Percentiles rank a stretch among this genome's conserved stretches.
These are phyloP conservation scores for Sinopyrophorus schimmeli DNA, from an alignment of 2,888 invertebrate genomes.

Conservation along the genomic window DNA sequence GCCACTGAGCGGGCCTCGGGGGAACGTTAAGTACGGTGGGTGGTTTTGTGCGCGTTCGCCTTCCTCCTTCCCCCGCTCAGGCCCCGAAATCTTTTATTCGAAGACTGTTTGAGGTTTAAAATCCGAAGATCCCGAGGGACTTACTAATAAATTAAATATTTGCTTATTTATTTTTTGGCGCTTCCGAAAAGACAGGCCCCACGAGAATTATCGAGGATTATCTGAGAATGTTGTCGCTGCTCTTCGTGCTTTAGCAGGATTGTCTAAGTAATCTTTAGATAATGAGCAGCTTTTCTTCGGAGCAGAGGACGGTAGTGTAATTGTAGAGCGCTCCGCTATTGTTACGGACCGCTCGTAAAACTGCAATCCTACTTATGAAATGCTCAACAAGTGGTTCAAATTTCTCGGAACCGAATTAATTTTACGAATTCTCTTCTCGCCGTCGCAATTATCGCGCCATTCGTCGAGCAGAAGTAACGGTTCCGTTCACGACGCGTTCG, in stretches of 20 bases:
- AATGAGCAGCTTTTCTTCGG: conserved; percentile 42
- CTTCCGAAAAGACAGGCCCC: conserved; percentile 2
- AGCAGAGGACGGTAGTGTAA: conserved; percentile 38
- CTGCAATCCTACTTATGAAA: conserved; percentile 31
- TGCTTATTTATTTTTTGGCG: conserved; percentile 1
- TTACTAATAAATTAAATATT: conserved; percentile 10
- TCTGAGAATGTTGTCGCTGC: conserved; percentile 33
- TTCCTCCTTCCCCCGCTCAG: no score
- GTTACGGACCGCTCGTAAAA: conserved; percentile 41
- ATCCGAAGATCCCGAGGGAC: neutral
- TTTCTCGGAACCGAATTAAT: conserved; percentile 35
- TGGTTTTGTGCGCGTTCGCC: no score
- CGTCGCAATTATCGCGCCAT: conserved; percentile 15
- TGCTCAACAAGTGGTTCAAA: conserved; percentile 42
- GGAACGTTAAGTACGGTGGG: no score
- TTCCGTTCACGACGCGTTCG: conserved; percentile 16
- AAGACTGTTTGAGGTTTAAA: no score
- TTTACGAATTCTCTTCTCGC: conserved; percentile 16
- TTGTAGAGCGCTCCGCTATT: conserved; percentile 37
- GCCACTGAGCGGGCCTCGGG: no score
- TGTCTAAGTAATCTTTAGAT: conserved; percentile 45
- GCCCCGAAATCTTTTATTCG: no score
- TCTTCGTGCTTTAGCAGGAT: conserved; percentile 32
- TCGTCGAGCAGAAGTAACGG: conserved; percentile 23
- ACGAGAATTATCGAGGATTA: conserved; percentile 39